Conservation (phyloP, 2,113 vertebrate genomes). For the Merops nubicus region DNA sequence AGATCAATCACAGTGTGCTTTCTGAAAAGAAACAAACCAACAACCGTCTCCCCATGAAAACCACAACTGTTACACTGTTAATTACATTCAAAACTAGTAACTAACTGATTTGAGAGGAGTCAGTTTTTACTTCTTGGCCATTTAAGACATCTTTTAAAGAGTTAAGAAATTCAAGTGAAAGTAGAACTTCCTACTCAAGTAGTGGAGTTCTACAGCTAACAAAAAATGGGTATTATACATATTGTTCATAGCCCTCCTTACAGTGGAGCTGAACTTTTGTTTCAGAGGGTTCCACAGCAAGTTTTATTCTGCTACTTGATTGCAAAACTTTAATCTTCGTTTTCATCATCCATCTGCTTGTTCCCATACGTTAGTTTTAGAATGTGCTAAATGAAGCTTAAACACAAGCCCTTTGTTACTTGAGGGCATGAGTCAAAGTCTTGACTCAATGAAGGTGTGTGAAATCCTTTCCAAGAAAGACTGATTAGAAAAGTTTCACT, state of each 20-base stretch:
- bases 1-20: not conserved
- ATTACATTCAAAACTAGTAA: not conserved
- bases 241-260: not conserved
- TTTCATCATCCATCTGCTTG: constrained; percentile 60
- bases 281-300: not conserved
- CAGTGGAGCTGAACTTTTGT: not conserved
- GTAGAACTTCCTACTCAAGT: not conserved
- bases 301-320: not conserved
- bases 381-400: constrained; percentile 68
- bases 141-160: not conserved
- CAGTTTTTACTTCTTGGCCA: not conserved
- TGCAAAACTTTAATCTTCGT: constrained; percentile 40
- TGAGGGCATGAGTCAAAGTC: constrained; percentile 62
- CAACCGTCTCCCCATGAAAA: not conserved
- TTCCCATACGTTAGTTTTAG: constrained; percentile 30
- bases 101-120: not conserved
- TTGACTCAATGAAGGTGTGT: constrained; percentile 63
- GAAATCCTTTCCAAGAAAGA: constrained; percentile 64
- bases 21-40: not conserved
- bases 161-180: not conserved
- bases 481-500: constrained; percentile 57
- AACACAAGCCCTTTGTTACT: constrained; percentile 59
- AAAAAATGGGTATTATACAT: not conserved
- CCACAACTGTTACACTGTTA: not conserved
- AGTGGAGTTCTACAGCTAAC: not conserved